A percentile compares a stretch with the other conserved stretches of the same genome.
Conservation (phyloP, 2,888 invertebrate genomes). For the Drosophila longiperda region DNA sequence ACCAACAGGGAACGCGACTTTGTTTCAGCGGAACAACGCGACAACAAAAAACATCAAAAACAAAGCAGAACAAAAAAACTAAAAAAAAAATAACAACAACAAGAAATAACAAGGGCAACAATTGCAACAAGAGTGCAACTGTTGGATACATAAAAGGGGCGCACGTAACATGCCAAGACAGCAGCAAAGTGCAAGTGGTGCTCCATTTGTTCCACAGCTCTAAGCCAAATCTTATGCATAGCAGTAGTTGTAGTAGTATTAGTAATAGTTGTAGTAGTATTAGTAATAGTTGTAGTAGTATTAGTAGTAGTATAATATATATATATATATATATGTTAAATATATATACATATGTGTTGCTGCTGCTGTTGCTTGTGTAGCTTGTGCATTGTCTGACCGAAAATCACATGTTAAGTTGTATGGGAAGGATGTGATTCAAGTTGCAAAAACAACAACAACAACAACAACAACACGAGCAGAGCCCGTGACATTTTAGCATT, state of each 20-base stretch:
- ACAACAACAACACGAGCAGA: constrained; percentile 25
- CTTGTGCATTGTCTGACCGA: constrained; percentile 73
- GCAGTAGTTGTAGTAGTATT: neutral
- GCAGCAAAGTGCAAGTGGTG: constrained; percentile 65
- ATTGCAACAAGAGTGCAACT: constrained; percentile 40
- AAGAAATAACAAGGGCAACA: constrained; percentile 28
- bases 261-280: neutral
- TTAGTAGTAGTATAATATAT: neutral
- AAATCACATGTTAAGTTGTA: constrained; percentile 83
- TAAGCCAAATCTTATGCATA: constrained; percentile 23
- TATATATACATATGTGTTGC: constrained; percentile 23
- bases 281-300: neutral
- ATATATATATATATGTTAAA: constrained; percentile 8
- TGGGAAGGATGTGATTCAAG: constrained; percentile 84
- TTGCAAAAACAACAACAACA: constrained; percentile 64
- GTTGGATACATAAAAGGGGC: constrained; percentile 48
- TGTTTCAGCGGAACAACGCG: constrained; percentile 64
- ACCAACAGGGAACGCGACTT: constrained; percentile 55
- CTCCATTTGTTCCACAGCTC: constrained; percentile 3
- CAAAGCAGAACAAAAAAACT: constrained; percentile 30
- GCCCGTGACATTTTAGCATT: constrained; percentile 66
- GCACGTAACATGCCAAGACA: constrained; percentile 75
- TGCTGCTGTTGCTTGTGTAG: constrained; percentile 43
- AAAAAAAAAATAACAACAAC: constrained; percentile 39
- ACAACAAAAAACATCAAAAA: constrained; percentile 38